Evolutionary conservation across 2,113 vertebrate species (phyloP).

Genomic region (Plotosus lineatus): DNA sequence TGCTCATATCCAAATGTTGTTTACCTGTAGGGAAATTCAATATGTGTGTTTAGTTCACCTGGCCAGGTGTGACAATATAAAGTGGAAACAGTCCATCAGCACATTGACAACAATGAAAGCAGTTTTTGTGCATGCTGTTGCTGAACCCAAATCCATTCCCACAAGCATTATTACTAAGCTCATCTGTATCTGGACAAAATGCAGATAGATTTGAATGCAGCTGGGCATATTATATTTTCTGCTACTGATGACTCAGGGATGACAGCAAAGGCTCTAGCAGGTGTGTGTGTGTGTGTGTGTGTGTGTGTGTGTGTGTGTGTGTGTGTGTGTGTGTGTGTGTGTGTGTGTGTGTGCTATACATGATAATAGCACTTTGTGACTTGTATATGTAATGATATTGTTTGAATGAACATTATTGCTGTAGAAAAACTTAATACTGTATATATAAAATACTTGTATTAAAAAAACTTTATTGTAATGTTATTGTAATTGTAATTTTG

Average conservation of each 20-base stretch:
- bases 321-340: not conserved
- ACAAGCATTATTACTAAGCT: slow-evolving; percentile 12
- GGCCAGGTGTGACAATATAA: slow-evolving; percentile 52
- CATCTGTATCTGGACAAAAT: slow-evolving; percentile 5
- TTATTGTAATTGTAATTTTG: too few species aligned
- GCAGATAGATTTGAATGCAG: slow-evolving; percentile 20
- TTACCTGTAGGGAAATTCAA: slow-evolving; percentile 31
- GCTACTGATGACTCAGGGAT: slow-evolving; percentile 26
- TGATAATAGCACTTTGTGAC: too few species aligned
- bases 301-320: not conserved
- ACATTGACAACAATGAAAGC: slow-evolving; percentile 35
- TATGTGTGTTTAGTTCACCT: slow-evolving; percentile 42
- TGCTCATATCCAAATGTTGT: slow-evolving; percentile 36
- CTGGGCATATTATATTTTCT: slow-evolving; percentile 2
- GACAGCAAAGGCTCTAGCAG: slow-evolving; percentile 25
- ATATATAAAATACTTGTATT: too few species aligned
- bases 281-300: slow-evolving; percentile 5
- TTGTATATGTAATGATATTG: too few species aligned
- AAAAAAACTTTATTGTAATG: too few species aligned
- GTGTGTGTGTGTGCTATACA: not conserved
- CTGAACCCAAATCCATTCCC: slow-evolving; percentile 5
- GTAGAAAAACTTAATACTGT: too few species aligned
- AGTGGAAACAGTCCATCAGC: slow-evolving; percentile 54
- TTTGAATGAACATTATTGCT: too few species aligned
- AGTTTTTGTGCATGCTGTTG: slow-evolving; percentile 3